Evolutionary conservation across 2,797 vertebrate species (phyloP), one percentile per base, ranked within the genome.

Genomic region (Columba guinea): DNA sequence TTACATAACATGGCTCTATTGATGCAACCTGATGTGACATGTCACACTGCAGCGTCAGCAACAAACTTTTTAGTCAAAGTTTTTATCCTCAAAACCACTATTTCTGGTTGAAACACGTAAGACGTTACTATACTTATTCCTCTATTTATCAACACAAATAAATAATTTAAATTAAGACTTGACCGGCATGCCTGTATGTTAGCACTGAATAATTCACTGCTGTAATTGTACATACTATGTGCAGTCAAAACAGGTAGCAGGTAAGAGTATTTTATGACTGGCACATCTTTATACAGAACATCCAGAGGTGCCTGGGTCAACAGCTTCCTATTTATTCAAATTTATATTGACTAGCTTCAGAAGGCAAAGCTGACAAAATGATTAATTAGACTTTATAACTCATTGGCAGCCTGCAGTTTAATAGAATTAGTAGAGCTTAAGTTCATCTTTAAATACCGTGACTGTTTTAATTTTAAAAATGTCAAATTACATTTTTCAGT

Each of bases 361-460:
- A 97, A 97, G 97, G 96, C 94, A 96, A 96, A 97, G 85, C 96
- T 98, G 97, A 98, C 97, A 98, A 97, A 97, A 98, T 98, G 97
- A 98, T 98, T 98, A 98, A 98, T 98, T 98, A 97, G 95, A 84
- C 83, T 96, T 96, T 97, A 94, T 97, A 97, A 96, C 95, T 97
- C 97, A 97, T 97, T 98, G 97, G 93, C 96, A 98, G 86, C 86
- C 91, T 96, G 60, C 77, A 96, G 96, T 97, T 98, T 98, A 98
- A 98, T 97, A 95, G 91, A 98, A 98, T 98, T 98, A 98, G 94
- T 90, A 92, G 97, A 96, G 97, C 95, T 97, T 96, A 96, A 96
- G 97, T 97, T 98, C 97, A 97, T 97, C 97, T 96, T 98, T 98
- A 98, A 98, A 97, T 96, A 97, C 87, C 89, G 96, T 97, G 96